Percentiles rank a stretch among this genome's conserved stretches.
Evolutionary conservation across 2,888 invertebrate species (phyloP).

Genomic region (Andricus curvator): DNA sequence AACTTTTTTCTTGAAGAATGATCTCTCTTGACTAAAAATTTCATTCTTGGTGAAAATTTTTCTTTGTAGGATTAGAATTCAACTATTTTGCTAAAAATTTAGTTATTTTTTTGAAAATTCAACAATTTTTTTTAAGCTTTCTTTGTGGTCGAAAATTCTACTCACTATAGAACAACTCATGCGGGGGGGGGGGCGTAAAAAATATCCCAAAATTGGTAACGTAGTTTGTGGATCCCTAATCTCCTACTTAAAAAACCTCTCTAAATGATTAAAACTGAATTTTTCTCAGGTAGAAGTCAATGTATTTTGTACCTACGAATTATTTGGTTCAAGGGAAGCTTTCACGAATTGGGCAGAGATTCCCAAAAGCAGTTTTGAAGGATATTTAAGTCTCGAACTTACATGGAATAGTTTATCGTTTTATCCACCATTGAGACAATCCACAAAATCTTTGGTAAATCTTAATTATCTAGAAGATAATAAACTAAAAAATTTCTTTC

Average conservation of each 20-base stretch:
- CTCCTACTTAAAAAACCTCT: conserved; percentile 4
- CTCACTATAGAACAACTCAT: too few species aligned
- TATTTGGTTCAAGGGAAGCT: conserved; percentile 50
- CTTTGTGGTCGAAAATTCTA: too few species aligned
- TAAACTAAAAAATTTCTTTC: neutral
- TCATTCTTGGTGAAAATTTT: too few species aligned
- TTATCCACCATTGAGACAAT: conserved; percentile 47
- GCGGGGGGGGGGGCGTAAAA: too few species aligned
- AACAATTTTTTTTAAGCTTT: too few species aligned
- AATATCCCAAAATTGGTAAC: too few species aligned
- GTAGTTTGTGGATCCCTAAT: neutral
- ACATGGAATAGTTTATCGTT: conserved; percentile 49
- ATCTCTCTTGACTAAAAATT: too few species aligned
- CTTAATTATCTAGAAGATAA: neutral
- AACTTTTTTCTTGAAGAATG: too few species aligned
- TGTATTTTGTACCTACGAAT: conserved; percentile 47
- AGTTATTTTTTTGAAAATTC: too few species aligned
- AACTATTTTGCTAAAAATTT: too few species aligned
- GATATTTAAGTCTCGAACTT: conserved; percentile 46
- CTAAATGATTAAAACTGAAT: neutral
- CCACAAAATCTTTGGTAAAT: conserved; percentile 50
- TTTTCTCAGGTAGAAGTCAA: conserved; percentile 40
- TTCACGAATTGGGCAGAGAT: conserved; percentile 37
- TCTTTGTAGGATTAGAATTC: too few species aligned
- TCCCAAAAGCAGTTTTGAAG: conserved; percentile 44